These are phyloP conservation scores for Phalacrocorax pelagicus DNA, from an alignment of 2,113 vertebrate genomes.

Conservation along the genomic window DNA sequence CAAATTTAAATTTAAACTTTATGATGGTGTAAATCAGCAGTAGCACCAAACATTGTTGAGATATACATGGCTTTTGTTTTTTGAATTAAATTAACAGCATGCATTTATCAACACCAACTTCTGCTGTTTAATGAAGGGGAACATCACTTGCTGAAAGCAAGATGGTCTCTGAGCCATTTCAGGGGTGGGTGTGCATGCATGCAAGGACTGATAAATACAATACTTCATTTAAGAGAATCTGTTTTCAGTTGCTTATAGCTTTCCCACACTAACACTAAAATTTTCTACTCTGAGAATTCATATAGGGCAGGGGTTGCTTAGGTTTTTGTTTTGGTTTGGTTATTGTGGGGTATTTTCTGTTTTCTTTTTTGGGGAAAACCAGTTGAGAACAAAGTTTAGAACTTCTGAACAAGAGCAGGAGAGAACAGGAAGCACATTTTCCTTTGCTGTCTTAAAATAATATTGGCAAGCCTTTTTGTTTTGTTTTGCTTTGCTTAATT, in stretches of 20 bases:
- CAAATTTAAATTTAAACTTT: not conserved
- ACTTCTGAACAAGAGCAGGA: not conserved
- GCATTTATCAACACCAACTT: not conserved
- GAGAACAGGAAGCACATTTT: not conserved
- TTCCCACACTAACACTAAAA: not conserved
- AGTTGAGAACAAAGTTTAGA: not conserved
- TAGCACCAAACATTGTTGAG: not conserved
- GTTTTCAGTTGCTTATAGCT: not conserved
- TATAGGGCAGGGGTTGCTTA: not conserved
- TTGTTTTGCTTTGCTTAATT: not conserved
- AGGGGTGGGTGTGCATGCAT: fast-evolving
- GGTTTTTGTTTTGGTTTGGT: not conserved
- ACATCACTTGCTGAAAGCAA: not conserved
- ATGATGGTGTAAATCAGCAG: not conserved
- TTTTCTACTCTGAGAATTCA: not conserved
- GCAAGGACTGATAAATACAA: not conserved
- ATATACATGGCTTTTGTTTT: not conserved
- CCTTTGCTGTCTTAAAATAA: not conserved
- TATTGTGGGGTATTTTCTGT: not conserved
- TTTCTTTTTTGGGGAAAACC: not conserved
- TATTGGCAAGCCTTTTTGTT: not conserved
- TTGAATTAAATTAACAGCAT: not conserved
- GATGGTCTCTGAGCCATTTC: not conserved
- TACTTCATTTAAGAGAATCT: not conserved
- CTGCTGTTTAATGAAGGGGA: not conserved